Conservation (phyloP, 1,140 invertebrate species). For the Argopecten irradians region DNA sequence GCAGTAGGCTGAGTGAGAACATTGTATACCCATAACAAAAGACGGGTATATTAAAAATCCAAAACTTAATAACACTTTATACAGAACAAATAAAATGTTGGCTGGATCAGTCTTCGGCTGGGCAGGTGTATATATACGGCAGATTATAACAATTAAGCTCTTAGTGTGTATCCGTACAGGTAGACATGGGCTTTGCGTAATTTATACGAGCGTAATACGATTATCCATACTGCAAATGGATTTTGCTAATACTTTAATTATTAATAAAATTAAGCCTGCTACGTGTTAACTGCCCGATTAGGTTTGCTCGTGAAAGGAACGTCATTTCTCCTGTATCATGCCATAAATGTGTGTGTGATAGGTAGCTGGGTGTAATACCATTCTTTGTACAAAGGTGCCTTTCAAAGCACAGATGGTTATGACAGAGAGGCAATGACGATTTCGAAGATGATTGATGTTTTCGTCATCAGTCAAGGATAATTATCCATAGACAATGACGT, state of each 20-base stretch:
- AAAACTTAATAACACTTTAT: not conserved
- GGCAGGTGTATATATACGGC: not conserved
- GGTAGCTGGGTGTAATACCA: not conserved
- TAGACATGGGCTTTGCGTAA: not conserved
- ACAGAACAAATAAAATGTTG: not conserved
- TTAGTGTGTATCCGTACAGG: not conserved
- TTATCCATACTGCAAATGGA: not conserved
- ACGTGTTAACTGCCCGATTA: not conserved
- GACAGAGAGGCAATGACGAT: no score
- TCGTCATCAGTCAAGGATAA: no score
- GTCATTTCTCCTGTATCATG: not conserved
- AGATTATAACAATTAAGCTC: not conserved
- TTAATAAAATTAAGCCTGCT: not conserved
- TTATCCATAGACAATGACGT: no score
- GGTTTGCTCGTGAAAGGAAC: not conserved
- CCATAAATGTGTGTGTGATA: not conserved
- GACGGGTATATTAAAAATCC: not conserved
- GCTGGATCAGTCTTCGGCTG: not conserved
- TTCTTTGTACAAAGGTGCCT: not conserved
- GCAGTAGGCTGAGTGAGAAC: not conserved
- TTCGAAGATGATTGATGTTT: no score
- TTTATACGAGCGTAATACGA: not conserved
- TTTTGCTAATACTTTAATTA: not conserved
- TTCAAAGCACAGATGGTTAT: not conserved
- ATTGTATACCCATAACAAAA: not conserved